Evolutionary conservation across 1,140 invertebrate species (phyloP).

Genomic region (Saccostrea glomerata): DNA sequence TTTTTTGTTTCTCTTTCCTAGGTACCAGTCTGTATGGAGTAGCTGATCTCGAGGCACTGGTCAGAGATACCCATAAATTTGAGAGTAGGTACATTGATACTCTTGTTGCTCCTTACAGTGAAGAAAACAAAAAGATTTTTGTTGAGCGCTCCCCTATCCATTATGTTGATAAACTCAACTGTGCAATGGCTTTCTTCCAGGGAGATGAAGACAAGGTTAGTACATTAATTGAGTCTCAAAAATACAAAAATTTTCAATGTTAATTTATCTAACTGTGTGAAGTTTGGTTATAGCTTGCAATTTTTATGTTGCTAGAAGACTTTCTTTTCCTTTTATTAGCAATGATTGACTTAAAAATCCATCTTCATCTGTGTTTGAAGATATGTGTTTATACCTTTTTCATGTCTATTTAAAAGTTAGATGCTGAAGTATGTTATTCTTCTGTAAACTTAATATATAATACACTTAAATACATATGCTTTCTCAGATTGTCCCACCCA

Average conservation of each 20-base stretch:
- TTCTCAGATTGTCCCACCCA: constrained; percentile 75
- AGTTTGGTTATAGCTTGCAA: too few species aligned
- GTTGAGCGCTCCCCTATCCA: constrained; percentile 77
- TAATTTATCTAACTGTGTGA: too few species aligned
- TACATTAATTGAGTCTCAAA: too few species aligned
- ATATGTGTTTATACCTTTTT: too few species aligned
- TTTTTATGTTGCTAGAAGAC: too few species aligned
- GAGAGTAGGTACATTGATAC: constrained; percentile 78
- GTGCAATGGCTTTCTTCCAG: constrained; percentile 78
- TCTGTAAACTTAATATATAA: too few species aligned
- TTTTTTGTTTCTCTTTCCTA: constrained; percentile 56
- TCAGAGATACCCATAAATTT: constrained; percentile 79
- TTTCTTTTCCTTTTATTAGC: too few species aligned
- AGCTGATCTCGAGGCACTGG: constrained; percentile 71
- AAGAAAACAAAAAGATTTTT: constrained; percentile 66
- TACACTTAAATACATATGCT: too few species aligned
- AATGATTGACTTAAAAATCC: too few species aligned
- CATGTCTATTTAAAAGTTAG: too few species aligned
- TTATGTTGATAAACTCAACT: constrained; percentile 72
- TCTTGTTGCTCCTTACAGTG: constrained; percentile 72
- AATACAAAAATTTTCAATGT: too few species aligned
- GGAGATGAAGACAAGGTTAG: constrained; percentile 78
- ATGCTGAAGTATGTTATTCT: neutral
- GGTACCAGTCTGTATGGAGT: constrained; percentile 78
- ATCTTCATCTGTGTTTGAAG: too few species aligned